A percentile compares a stretch with the other conserved stretches of the same genome.
phyloP scores from a whole-genome alignment of 1,140 invertebrate genomes.

The Plodia interpunctella region DNA sequence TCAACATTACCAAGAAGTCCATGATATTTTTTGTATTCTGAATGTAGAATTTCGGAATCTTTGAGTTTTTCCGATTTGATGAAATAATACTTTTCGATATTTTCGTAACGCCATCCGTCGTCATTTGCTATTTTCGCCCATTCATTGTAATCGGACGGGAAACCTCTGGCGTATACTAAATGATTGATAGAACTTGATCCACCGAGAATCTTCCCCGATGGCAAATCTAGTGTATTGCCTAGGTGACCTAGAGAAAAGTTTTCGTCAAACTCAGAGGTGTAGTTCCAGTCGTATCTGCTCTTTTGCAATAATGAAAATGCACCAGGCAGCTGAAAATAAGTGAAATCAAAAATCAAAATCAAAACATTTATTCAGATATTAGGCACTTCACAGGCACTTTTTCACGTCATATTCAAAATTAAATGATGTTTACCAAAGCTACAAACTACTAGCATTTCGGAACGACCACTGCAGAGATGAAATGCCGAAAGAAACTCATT shows the following conservation, averaged over 20 bases:
- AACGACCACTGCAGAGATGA: too few species aligned
- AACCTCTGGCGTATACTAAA: conserved; percentile 86
- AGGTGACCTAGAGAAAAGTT: conserved; percentile 14
- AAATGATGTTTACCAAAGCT: too few species aligned
- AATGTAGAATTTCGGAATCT: not conserved
- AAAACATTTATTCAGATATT: too few species aligned
- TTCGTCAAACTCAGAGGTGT: conserved; percentile 15
- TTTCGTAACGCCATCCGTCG: conserved; percentile 19
- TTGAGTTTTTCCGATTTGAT: conserved; percentile 2
- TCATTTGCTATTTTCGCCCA: conserved; percentile 17
- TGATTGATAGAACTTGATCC: conserved; percentile 85
- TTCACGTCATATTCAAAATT: too few species aligned
- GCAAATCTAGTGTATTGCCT: conserved; percentile 6
- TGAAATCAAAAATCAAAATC: too few species aligned
- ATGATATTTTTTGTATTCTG: conserved; percentile 8
- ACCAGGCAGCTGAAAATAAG: conserved; percentile 25
- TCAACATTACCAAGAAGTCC: conserved; percentile 15
- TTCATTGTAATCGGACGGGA: conserved; percentile 55
- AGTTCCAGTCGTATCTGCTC: conserved; percentile 26
- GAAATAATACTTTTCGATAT: conserved; percentile 10
- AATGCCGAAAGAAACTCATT: too few species aligned
- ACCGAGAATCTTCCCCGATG: conserved; percentile 77
- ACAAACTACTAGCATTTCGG: too few species aligned
- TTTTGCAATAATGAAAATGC: conserved; percentile 17
- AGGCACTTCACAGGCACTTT: too few species aligned